Base-by-base conservation (phyloP, 2,888 invertebrate species). In the Leptothorax acervorum region DNA sequence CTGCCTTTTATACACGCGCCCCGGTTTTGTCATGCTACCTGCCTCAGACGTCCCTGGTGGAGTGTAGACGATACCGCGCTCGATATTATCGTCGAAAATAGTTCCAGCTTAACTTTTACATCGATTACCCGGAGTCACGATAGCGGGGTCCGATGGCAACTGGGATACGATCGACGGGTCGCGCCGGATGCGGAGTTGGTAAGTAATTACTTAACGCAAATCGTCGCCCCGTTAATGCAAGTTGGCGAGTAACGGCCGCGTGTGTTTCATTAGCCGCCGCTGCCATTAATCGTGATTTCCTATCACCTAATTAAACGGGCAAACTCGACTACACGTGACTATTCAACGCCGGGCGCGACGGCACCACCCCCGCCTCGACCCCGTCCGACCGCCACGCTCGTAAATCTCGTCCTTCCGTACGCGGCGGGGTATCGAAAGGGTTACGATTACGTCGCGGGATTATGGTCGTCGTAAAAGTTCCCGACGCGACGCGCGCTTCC, bases 291-390 rank as follows among this genome's bases (percentile, higher is more conserved):
- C 86, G 81, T 81, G 70, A 70, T 65, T n/a, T 66, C 83, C 79
- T 84, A 83, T 88, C 86, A 83, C 82, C 79, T 89, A 89, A 90
- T 90, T 87, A 89, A 90, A 86, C 78, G 78, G 74, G 60, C 73
- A 39, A 84, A 82, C 63, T 66, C 48, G 62, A 68, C 70, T 45
- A 48, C 84, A 74, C 84, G 84, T 82, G 86, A 84, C 70, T 65
- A 60, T 68, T 85, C 63, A 45, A n/a, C 39, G 28, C 31, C 31
- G 28, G 48, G 35, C 39, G 35, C 6, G 31, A 35, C 48, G 70
- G 68, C 48, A 71, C 42, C 42, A 60, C 42, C 18, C 57, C 42
- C 8, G 57, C 57, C 35, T 11, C 60, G 53, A 12, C 6, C 35
- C 48, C 31, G 42, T 48, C 15, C 42, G 71, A 23, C 18, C 53